Conservation (phyloP, 2,888 invertebrate genomes). For the Pseudococcus viburni region DNA sequence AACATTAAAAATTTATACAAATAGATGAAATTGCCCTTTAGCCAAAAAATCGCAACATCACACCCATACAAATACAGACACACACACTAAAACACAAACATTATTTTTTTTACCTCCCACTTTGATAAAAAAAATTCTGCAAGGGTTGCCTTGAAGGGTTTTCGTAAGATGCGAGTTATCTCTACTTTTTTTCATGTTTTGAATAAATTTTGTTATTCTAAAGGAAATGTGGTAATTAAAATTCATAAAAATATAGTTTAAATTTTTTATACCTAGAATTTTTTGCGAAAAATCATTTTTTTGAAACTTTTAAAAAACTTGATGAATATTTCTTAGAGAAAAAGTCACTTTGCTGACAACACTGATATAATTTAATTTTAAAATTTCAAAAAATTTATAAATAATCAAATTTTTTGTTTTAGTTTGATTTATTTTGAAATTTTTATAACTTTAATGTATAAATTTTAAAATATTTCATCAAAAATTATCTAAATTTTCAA, state of each 20-base stretch:
- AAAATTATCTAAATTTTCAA: too few relatives aligned
- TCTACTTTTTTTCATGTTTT: neutral
- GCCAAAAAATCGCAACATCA: conserved; percentile 49
- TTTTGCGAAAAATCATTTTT: neutral
- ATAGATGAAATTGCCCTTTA: conserved; percentile 45
- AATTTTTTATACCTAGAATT: neutral
- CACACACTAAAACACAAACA: conserved; percentile 52
- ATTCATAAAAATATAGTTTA: neutral
- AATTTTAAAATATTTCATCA: too few relatives aligned
- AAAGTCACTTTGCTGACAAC: neutral
- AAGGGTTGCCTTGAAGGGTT: neutral
- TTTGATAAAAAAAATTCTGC: conserved; percentile 45
- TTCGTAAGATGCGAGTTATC: neutral
- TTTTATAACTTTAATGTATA: neutral
- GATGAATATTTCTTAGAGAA: neutral
- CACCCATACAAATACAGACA: conserved; percentile 49
- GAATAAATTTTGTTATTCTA: neutral
- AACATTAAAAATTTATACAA: neutral
- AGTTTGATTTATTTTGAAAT: neutral
- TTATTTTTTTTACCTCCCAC: conserved; percentile 30
- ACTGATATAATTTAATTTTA: neutral
- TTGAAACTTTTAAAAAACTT: neutral
- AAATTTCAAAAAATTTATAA: too few relatives aligned
- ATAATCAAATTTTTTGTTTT: neutral
- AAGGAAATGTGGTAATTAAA: neutral